Conservation (phyloP, 2,113 vertebrate species). For the Mionectes macconnelli region DNA sequence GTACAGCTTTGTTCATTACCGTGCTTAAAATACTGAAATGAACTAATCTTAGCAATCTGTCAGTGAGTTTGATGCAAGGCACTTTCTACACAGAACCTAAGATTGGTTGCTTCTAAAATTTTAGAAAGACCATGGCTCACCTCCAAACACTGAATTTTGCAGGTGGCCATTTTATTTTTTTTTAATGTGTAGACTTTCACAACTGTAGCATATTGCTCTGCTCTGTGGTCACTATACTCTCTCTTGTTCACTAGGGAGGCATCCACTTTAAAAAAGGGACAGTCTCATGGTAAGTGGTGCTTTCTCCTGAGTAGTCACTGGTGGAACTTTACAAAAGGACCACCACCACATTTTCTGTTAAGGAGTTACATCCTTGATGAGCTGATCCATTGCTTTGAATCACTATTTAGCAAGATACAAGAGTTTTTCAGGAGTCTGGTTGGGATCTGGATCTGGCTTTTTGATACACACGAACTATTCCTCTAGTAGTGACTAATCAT, state of each 20-base stretch:
- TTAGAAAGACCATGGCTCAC: background rate
- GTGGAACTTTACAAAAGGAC: background rate
- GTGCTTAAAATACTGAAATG: background rate
- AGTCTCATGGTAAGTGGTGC: background rate
- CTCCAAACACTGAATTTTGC: background rate
- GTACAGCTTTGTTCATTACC: background rate
- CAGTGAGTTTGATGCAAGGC: background rate
- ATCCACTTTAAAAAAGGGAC: background rate
- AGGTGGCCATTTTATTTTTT: background rate
- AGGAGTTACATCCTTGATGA: background rate
- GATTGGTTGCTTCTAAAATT: background rate
- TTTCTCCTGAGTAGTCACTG: background rate
- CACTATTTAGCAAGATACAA: background rate
- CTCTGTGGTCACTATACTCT: no score
- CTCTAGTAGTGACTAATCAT: background rate
- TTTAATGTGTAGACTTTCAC: background rate
- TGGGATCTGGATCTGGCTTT: background rate
- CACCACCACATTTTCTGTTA: background rate
- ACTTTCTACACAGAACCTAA: background rate
- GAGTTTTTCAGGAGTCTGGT: background rate
- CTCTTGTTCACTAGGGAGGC: background rate
- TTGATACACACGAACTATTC: background rate
- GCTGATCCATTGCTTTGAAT: background rate
- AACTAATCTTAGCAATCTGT: background rate
- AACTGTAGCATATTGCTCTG: background rate